Base-by-base conservation (phyloP, 2,113 vertebrate genomes). In the Menura novaehollandiae region DNA sequence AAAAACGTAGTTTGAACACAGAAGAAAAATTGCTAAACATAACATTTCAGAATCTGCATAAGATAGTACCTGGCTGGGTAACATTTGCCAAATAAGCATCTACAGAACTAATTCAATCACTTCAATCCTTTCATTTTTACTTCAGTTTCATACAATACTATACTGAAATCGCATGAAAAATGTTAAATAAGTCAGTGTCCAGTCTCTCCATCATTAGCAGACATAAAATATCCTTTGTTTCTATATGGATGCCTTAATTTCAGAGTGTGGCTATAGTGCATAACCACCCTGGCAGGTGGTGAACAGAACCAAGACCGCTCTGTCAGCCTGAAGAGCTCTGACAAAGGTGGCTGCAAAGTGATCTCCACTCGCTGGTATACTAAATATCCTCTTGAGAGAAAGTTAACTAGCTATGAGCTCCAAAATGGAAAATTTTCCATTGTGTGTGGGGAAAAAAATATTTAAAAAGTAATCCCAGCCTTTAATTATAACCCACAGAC, bases 401-500 rank as follows among this genome's bases (percentile, higher is more conserved):
- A 51, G n/a, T 2, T 79, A 74, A 88, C 62, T 22, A 58, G 71
- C 51, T 82, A 47, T 3, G 3, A 93, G 81, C 33, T 75, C 71
- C 55, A 94, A 94, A 90, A 67, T 58, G 47, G 59, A 62, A 79
- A 8, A 71, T 85, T 80, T 88, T 93, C 75, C 83, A 77, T 71
- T 84, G 30, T 39, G 32, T n/a, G 12, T 20, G 15, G 15, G 19
- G 7, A 37, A 80, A 89, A 86, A 92, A 79, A 73, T 22, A 43
- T 56, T 49, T 26, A 84, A 84, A 68, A 91, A 76, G 84, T 35
- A 87, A 75, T 58, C 81, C 58, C 85, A 89, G 35, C 20, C 74
- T 93, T 94, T 90, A 85, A 95, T 75, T 76, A 66, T 89, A 88
- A 82, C 51, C 75, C 89, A 71, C 91, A 96, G 94, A 96, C 90